These are phyloP conservation scores for Stenodera caucasica DNA, from an alignment of 2,888 invertebrate genomes.

Conservation along the genomic window DNA sequence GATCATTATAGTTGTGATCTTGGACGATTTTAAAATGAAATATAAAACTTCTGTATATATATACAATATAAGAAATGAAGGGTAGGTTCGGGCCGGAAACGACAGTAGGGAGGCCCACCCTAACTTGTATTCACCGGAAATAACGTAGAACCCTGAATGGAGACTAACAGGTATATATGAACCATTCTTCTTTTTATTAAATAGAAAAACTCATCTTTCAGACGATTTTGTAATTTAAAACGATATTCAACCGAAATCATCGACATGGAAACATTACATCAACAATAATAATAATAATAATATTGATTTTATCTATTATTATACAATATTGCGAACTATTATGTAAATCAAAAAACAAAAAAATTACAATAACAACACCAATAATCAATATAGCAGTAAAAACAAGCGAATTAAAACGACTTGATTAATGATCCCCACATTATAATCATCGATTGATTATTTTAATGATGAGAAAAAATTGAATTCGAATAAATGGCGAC, in stretches of 20 bases:
- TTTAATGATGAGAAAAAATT: background rate
- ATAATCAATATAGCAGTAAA: background rate
- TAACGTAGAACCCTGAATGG: constrained; percentile 43
- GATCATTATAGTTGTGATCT: background rate
- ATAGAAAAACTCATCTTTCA: background rate
- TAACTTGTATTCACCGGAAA: constrained; percentile 51
- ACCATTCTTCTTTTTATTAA: background rate
- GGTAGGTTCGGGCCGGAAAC: constrained; percentile 50
- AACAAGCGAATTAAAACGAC: background rate
- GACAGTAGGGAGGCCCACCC: constrained; percentile 51
- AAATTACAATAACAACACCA: background rate
- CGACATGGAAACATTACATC: background rate
- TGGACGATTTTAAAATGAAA: background rate
- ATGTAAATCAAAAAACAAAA: background rate
- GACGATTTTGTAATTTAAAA: background rate
- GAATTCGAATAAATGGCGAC: background rate
- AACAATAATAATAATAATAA: background rate
- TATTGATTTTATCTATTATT: background rate
- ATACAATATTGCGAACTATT: background rate
- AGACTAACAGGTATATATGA: constrained; percentile 40
- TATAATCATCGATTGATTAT: background rate
- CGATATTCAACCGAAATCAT: constrained; percentile 11
- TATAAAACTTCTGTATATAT: background rate
- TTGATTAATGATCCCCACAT: background rate
- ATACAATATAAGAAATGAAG: constrained; percentile 20